A percentile compares a stretch with the other conserved stretches of the same genome.
Conservation (phyloP, 2,888 invertebrate genomes). For the Nephrocerus scutellatus region DNA sequence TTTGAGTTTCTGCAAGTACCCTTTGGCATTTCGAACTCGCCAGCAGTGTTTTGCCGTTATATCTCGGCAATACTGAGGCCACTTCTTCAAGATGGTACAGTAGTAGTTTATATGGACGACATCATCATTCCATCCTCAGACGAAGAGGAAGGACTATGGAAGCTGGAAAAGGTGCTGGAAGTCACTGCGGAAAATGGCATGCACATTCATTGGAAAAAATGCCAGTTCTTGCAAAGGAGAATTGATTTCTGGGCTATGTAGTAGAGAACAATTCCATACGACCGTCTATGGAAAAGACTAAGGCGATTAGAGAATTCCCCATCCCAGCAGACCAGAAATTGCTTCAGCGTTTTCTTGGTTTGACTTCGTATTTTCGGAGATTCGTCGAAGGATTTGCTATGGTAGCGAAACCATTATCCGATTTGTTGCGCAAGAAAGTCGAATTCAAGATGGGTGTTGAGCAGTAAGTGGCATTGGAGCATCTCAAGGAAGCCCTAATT, state of each 20-base stretch:
- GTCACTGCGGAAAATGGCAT: slow-evolving; percentile 14
- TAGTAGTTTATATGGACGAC: slow-evolving; percentile 11
- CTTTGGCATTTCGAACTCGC: slow-evolving; percentile 17
- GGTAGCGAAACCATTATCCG: slow-evolving; percentile 32
- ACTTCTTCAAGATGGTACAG: background rate
- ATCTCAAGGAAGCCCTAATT: slow-evolving; percentile 7
- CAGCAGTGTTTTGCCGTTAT: slow-evolving; percentile 10
- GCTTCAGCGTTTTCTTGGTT: slow-evolving; percentile 8
- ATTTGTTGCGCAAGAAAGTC: slow-evolving; percentile 15
- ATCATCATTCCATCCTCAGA: slow-evolving; percentile 7
- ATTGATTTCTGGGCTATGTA: slow-evolving; percentile 13
- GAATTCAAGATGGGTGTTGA: slow-evolving; percentile 13
- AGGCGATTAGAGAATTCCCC: slow-evolving; percentile 4
- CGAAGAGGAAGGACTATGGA: slow-evolving; percentile 2
- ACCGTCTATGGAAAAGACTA: slow-evolving; percentile 6
- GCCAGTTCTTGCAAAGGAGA: slow-evolving; percentile 7
- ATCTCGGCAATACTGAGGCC: slow-evolving; percentile 4
- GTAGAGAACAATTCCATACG: slow-evolving; percentile 6
- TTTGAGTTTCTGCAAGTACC: slow-evolving; percentile 19
- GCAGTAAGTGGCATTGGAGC: slow-evolving; percentile 8
- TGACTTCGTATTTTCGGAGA: slow-evolving; percentile 11
- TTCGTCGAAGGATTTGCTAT: slow-evolving; percentile 23
- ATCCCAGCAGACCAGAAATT: background rate
- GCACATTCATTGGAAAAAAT: slow-evolving; percentile 11
- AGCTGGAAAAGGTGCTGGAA: slow-evolving; percentile 6